phyloP scores from a whole-genome alignment of 92 coral and sea anemone genomes.

The Actinostola sp. region DNA sequence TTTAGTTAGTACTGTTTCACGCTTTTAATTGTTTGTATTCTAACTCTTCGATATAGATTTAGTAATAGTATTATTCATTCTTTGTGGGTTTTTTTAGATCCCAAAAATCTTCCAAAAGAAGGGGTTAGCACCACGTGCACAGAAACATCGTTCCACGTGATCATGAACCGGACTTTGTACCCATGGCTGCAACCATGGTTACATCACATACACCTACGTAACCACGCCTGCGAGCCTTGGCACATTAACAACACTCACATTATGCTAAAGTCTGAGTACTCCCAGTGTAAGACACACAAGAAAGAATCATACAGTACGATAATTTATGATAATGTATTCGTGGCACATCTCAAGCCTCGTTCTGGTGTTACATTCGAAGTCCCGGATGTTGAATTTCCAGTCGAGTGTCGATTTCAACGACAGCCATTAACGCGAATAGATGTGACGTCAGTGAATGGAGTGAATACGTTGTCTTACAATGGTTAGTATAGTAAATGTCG shows the following conservation, averaged over 20 bases:
- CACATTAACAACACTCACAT: conserved; percentile 54
- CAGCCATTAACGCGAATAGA: not conserved
- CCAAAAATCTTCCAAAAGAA: not conserved
- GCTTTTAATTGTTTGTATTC: too few relatives aligned
- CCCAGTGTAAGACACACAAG: conserved; percentile 35
- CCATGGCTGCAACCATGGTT: conserved; percentile 57
- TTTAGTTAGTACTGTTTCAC: too few relatives aligned
- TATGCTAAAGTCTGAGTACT: conserved; percentile 32
- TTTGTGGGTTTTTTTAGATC: conserved; percentile 5
- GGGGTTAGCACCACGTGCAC: conserved; percentile 27
- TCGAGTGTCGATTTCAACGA: conserved; percentile 31
- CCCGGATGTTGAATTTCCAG: conserved; percentile 62
- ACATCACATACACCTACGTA: conserved; percentile 50
- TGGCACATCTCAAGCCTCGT: conserved; percentile 34
- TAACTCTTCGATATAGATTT: too few relatives aligned
- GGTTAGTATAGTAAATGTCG: not conserved
- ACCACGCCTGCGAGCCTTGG: conserved; percentile 36
- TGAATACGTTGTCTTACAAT: not conserved
- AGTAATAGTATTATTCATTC: too few relatives aligned
- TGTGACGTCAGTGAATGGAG: not conserved
- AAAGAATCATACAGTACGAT: conserved; percentile 16
- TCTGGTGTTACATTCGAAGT: conserved; percentile 35
- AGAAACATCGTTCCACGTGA: conserved; percentile 5
- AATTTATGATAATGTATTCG: conserved; percentile 49
- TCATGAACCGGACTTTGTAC: conserved; percentile 29